These are phyloP conservation scores for Nothobranchius furzeri DNA, from an alignment of 2,113 vertebrate species.

Conservation along the genomic window DNA sequence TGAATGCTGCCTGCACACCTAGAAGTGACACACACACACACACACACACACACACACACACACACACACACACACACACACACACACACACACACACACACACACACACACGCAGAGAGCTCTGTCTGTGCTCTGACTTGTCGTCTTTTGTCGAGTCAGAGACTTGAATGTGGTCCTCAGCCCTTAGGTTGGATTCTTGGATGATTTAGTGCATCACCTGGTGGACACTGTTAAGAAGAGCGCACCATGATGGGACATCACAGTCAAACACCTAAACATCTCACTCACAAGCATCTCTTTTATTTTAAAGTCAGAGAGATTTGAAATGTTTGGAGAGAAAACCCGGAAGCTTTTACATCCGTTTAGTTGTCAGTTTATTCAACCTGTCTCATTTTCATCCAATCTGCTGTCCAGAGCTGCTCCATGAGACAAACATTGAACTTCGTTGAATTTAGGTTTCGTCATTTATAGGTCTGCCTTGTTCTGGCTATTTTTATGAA, in stretches of 20 bases:
- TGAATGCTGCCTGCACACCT: slow-evolving; percentile 45
- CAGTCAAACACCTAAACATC: neutral
- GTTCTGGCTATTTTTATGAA: slow-evolving; percentile 58
- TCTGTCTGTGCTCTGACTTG: slow-evolving; percentile 4
- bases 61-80: neutral
- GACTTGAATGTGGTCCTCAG: slow-evolving; percentile 29
- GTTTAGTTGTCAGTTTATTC: slow-evolving; percentile 4
- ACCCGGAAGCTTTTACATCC: neutral
- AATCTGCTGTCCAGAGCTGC: slow-evolving; percentile 27
- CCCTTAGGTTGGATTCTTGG: slow-evolving; percentile 35
- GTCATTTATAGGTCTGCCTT: slow-evolving; percentile 57
- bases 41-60: neutral
- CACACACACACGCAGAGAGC: neutral
- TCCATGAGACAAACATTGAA: slow-evolving; percentile 32
- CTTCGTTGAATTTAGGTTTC: slow-evolving; percentile 43
- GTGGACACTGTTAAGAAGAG: slow-evolving; percentile 66
- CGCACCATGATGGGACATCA: slow-evolving; percentile 3
- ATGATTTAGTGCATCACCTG: slow-evolving; percentile 77
- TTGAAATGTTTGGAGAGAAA: no score
- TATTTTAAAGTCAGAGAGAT: no score
- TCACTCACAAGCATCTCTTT: neutral
- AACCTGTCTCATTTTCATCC: slow-evolving; percentile 44
- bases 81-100: neutral
- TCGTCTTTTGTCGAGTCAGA: slow-evolving; percentile 18
- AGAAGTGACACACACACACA: neutral